Conservation (phyloP, 1,140 invertebrate genomes). For the Lasioglossum baleicum region DNA sequence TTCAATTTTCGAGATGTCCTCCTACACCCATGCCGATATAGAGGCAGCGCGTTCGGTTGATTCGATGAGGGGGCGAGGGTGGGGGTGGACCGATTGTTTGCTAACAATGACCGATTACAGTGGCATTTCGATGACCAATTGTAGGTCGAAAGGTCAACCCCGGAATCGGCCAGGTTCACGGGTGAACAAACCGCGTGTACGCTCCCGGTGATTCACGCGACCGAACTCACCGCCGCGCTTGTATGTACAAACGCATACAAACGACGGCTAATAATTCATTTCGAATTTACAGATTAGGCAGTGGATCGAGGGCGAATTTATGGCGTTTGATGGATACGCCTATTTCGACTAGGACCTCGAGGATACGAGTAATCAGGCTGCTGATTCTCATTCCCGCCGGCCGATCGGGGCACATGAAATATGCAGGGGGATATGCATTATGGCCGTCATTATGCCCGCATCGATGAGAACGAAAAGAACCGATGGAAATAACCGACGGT, state of each 20-base stretch:
- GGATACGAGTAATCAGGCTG: conserved; percentile 48
- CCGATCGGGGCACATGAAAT: conserved; percentile 5
- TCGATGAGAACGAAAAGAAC: too few species aligned
- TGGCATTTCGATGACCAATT: conserved; percentile 41
- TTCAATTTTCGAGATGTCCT: conserved; percentile 46
- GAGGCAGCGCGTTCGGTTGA: too few species aligned
- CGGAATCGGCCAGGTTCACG: too few species aligned
- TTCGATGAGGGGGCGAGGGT: not conserved
- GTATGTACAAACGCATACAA: not conserved
- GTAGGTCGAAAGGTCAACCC: conserved; percentile 38
- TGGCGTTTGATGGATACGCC: conserved; percentile 44
- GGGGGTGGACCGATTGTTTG: conserved; percentile 22
- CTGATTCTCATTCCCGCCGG: conserved; percentile 11
- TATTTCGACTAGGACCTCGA: conserved; percentile 15
- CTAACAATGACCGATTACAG: conserved; percentile 42
- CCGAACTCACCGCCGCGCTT: not conserved
- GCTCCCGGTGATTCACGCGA: not conserved
- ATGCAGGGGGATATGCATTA: conserved; percentile 8
- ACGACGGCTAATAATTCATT: conserved; percentile 50
- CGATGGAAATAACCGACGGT: too few species aligned
- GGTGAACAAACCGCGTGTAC: too few species aligned
- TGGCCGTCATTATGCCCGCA: not conserved
- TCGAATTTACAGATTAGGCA: conserved; percentile 58
- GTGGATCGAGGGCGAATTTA: conserved; percentile 42
- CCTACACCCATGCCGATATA: not conserved